These are phyloP conservation scores for Anoncus sp. DNA, from an alignment of 2,888 invertebrate genomes.

Conservation along the genomic window DNA sequence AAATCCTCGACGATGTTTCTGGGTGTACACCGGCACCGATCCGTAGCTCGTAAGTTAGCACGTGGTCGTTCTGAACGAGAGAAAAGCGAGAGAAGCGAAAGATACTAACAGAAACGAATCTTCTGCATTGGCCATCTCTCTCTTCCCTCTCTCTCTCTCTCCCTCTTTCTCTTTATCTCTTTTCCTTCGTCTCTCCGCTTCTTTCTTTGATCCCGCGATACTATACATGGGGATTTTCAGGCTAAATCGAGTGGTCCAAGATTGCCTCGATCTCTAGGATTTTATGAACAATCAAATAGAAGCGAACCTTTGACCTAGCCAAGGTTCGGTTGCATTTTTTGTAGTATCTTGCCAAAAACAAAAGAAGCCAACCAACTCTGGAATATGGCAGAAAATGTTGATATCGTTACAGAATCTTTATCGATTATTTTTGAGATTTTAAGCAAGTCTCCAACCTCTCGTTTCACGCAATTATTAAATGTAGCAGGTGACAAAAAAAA, in stretches of 20 bases:
- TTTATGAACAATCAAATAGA: slow-evolving; percentile 10
- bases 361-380: no score
- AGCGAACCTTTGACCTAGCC: no score
- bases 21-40: slow-evolving; percentile 66
- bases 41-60: slow-evolving; percentile 81
- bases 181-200: slow-evolving; percentile 15
- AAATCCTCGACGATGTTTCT: slow-evolving; percentile 53
- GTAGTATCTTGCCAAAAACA: no score
- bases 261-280: slow-evolving; percentile 1
- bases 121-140: slow-evolving; percentile 16
- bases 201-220: slow-evolving; percentile 51
- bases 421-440: no score
- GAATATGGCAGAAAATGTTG: no score
- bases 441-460: no score
- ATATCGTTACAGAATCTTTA: no score
- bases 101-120: slow-evolving; percentile 56
- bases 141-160: slow-evolving; percentile 6
- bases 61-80: slow-evolving; percentile 74
- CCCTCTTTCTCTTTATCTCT: background rate
- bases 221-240: slow-evolving; percentile 44
- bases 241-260: slow-evolving; percentile 17
- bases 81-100: slow-evolving; percentile 58
- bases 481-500: no score
- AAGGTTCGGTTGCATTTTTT: no score
- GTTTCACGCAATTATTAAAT: no score